phyloP scores from a whole-genome alignment of 2,888 invertebrate species.

The Anoncus sp. region DNA sequence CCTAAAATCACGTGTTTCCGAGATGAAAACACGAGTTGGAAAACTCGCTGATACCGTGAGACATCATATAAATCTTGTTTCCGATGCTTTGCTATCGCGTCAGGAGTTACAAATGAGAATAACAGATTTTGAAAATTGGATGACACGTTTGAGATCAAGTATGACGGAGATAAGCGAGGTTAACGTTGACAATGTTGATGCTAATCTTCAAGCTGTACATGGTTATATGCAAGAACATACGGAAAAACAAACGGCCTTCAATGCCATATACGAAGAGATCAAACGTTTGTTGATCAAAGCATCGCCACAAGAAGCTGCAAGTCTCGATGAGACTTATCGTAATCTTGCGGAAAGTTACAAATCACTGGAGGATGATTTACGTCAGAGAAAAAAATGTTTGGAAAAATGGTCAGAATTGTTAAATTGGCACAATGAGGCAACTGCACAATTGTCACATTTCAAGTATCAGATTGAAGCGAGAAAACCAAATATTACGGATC shows the following conservation, averaged over 20 bases:
- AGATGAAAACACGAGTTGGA: conserved; percentile 90
- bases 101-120: conserved; percentile 94
- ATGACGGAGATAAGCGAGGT: conserved; percentile 92
- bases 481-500: conserved; percentile 88
- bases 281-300: conserved; percentile 89
- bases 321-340: conserved; percentile 90
- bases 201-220: conserved; percentile 91
- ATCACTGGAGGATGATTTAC: conserved; percentile 89
- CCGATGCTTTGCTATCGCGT: conserved; percentile 91
- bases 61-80: conserved; percentile 90
- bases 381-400: conserved; percentile 89
- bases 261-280: conserved; percentile 92
- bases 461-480: conserved; percentile 92
- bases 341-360: conserved; percentile 91
- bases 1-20: conserved; percentile 89
- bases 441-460: conserved; percentile 91
- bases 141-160: conserved; percentile 89
- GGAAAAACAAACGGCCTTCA: conserved; percentile 91
- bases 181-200: conserved; percentile 91
- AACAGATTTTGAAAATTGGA: conserved; percentile 92
- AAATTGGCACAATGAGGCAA: conserved; percentile 92
- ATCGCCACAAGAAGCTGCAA: conserved; percentile 90
- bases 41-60: conserved; percentile 91
- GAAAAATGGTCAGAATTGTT: conserved; percentile 94
- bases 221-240: conserved; percentile 93